A percentile compares a stretch with the other conserved stretches of the same genome.
Evolutionary conservation across 2,797 vertebrate genomes (phyloP).

Genomic region (Onychomys torridus): DNA sequence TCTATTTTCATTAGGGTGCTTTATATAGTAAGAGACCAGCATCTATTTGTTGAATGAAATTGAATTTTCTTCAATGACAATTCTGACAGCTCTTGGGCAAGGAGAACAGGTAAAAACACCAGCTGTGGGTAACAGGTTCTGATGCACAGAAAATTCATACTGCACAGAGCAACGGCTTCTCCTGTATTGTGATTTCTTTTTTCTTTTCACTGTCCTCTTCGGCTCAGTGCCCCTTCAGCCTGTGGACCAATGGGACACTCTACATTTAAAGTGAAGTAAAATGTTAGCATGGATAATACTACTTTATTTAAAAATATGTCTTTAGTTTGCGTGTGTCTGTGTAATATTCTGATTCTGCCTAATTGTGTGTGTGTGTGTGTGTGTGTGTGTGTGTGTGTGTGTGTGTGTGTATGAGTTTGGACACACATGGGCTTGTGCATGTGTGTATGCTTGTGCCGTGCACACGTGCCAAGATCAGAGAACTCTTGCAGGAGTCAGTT

Average conservation of each 20-base stretch:
- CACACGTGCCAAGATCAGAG: background rate
- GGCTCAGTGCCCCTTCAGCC: background rate
- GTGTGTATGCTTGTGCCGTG: background rate
- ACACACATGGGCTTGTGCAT: background rate
- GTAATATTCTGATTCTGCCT: background rate
- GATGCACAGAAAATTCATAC: background rate
- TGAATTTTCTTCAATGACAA: background rate
- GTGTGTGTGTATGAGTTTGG: background rate
- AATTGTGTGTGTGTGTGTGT: background rate
- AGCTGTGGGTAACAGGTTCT: background rate
- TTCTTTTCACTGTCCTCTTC: background rate
- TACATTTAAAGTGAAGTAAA: background rate
- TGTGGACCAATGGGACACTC: background rate
- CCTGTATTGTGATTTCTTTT: background rate
- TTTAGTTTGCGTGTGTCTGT: background rate
- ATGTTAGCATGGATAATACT: background rate
- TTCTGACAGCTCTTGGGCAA: background rate
- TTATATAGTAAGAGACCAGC: background rate
- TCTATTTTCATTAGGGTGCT: background rate
- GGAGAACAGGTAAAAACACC: constrained; percentile 23
- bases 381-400: background rate
- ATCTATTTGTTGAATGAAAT: constrained; percentile 17
- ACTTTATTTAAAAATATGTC: background rate
- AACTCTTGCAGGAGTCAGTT: background rate
- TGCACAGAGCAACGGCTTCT: background rate